Evolutionary conservation across 2,113 vertebrate genomes (phyloP), one percentile per base, ranked within the genome.

Genomic region (Ia io): DNA sequence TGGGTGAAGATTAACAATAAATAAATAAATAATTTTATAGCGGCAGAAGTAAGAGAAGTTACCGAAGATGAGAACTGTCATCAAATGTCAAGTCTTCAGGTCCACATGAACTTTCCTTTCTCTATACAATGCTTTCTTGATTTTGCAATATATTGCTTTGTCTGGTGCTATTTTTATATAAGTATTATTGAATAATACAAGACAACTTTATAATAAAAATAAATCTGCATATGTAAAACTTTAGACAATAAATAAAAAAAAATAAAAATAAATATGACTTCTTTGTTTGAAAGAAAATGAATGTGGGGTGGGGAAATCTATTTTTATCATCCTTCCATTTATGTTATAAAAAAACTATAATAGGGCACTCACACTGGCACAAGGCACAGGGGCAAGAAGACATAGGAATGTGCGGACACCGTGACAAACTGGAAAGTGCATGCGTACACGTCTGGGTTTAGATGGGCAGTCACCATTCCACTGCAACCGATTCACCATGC

Each of bases 221-320:
- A 56, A 56, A 56, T 56, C 53, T 23, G 22, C 53, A 56, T 23
- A 56, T 56, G 53, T 23, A 56, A 56, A 56, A 56, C 53, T 9
- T 56, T 56, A 56, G 53, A 23, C 20, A 56, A 56, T 56, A 23
- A 56, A 10, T 56, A 56, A 56, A 56, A 53, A 51, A 17, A 51
- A 51, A 17, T 51, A 51, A 18, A 53, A 56, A 90, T 30, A 76
- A 65, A 40, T 61, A 4, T 70, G 42, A 53, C 30, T 17, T 84
- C 49, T 23, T 56, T 53, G n/a, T 71, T 92, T 74, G 76, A 67
- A 71, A 73, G 74, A 63, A 89, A 91, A 93, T 95, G 51, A 86
- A 74, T 79, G 77, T 86, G 20, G 1, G 37, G 35, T 42, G 5
- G 40, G 20, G 5, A 74, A 67, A 86, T 32, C 17, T 10, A 67